Evolutionary conservation across 2,797 vertebrate species (phyloP).

Genomic region (Kryptopterus vitreolus): DNA sequence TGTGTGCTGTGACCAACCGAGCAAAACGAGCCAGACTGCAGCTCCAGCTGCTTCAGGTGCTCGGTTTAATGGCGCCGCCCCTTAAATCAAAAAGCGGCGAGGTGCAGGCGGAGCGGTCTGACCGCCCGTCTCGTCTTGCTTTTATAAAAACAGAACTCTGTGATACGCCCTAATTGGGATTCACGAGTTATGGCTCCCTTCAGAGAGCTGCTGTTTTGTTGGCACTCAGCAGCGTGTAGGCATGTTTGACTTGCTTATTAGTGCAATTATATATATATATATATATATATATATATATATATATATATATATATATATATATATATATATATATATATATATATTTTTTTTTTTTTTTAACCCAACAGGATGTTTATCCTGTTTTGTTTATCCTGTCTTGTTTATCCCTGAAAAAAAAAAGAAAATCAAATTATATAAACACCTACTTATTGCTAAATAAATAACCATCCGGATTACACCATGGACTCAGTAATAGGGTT

Average conservation of each 20-base stretch:
- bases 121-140: constrained; percentile 29
- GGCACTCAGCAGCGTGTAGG: not conserved
- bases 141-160: constrained; percentile 44
- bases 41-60: constrained; percentile 50
- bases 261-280: too few relatives aligned
- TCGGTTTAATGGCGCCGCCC: constrained; percentile 51
- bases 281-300: too few relatives aligned
- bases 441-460: not conserved
- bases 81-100: constrained; percentile 49
- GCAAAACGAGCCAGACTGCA: constrained; percentile 38
- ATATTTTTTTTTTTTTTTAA: constrained; percentile 33
- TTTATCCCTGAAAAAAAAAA: not conserved
- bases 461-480: not conserved
- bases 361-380: constrained; percentile 9
- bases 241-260: constrained; percentile 47
- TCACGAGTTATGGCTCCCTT: constrained; percentile 30
- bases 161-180: constrained; percentile 44
- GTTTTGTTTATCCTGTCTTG: constrained; percentile 13
- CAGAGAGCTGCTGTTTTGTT: constrained; percentile 30
- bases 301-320: too few relatives aligned
- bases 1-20: constrained; percentile 29
- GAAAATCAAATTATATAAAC: not conserved
- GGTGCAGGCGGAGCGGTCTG: constrained; percentile 14
- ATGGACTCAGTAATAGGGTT: constrained; percentile 30
- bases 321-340: too few relatives aligned